phyloP scores from a whole-genome alignment of 2,888 invertebrate genomes.

The Andrena minutula region DNA sequence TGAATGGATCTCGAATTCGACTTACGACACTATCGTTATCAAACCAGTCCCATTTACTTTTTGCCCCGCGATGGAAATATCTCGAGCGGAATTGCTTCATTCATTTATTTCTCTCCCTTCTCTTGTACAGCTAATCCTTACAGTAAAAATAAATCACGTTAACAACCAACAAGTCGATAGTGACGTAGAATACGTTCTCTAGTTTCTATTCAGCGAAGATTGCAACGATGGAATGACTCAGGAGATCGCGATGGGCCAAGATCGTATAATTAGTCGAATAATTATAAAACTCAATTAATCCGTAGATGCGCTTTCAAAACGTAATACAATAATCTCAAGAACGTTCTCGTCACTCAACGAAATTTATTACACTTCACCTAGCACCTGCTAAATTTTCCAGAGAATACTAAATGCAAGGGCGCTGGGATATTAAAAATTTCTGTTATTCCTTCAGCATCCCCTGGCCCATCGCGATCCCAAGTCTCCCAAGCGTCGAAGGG shows the following conservation, averaged over 20 bases:
- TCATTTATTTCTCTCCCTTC: not conserved
- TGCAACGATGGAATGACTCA: not conserved
- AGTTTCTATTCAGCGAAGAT: not conserved
- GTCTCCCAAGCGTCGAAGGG: not conserved
- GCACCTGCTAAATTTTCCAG: too few species aligned
- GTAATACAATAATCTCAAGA: too few species aligned
- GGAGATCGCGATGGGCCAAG: not conserved
- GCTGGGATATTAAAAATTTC: too few species aligned
- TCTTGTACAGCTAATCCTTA: conserved; percentile 6
- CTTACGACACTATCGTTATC: conserved; percentile 8
- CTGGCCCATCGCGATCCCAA: not conserved
- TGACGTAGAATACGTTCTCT: conserved; percentile 7
- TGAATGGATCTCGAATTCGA: conserved; percentile 7
- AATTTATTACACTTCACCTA: too few species aligned
- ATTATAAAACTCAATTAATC: too few species aligned
- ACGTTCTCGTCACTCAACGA: too few species aligned
- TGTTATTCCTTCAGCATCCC: not conserved
- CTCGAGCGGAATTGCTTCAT: not conserved
- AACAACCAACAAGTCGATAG: conserved; percentile 4
- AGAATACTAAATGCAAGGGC: too few species aligned
- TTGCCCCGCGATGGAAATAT: not conserved
- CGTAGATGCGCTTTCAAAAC: too few species aligned
- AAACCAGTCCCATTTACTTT: not conserved
- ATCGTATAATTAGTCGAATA: not conserved
- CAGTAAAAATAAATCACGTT: conserved; percentile 10